Base-by-base conservation (phyloP, 1,140 invertebrate genomes). In the Myzus persicae region DNA sequence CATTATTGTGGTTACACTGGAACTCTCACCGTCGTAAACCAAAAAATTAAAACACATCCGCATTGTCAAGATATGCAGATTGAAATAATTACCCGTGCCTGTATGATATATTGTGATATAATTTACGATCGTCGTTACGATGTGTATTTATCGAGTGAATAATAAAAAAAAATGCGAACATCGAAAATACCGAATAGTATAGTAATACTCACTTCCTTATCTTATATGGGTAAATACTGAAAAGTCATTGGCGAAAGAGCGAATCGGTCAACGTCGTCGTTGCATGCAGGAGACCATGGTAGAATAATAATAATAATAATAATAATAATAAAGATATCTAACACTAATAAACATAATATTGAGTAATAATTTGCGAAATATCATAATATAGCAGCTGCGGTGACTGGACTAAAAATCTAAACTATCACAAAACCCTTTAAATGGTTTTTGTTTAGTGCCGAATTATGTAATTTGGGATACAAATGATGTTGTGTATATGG, bases 1-100 rank as follows among this genome's bases (percentile, higher is more conserved):
- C 44, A 48, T 46, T 88, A 46, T 46, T 36, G 85, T 18, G n/a
- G 85, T 88, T 88, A 48, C 31, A n/a, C 42, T 48, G 7, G n/a
- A 88, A 48, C 85, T 88, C 85, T 88, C 85, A 88, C 85, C 18
- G 85, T 88, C 44, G n/a, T 88, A 48, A 24, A 85, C 40, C 31
- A 76, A 76, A 44, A 44, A 31, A 44, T 85, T 44, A 85, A 42
- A 85, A 85, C 24, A 85, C 2, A 20, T 31, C 38, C 40, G 42
- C 84, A n/a, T 26, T 40, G 84, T 46, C 11, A 44, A 26, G 14
- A 40, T 14, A 85, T n/a, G n/a, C 59, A 76, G 31, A 44, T 85
- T n/a, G 42, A 85, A 85, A 31, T 42, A 40, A 76, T 76, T 76
- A 76, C 31, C 4, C n/a, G 6, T 76, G 31, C 36, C 18, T n/a